Base-by-base conservation (phyloP, 2,113 vertebrate species). In the Dinomys branickii region DNA sequence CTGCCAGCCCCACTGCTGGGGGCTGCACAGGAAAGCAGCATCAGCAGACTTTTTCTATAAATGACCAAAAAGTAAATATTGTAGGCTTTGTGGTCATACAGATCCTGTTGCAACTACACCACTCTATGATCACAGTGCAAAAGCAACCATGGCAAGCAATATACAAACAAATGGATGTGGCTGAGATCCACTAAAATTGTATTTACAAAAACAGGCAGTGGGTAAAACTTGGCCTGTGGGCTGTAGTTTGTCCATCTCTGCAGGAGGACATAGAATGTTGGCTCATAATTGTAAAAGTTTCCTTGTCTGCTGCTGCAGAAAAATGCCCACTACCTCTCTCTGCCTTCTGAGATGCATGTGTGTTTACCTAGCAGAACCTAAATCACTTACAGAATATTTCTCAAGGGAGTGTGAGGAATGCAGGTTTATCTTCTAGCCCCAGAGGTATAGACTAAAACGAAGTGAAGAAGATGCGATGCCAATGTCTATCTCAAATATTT, bases 31-130 rank as follows among this genome's bases (percentile, higher is more conserved):
- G n/a, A 78, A 56, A 81, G 30, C 30, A 28, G 0, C 33, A 14
- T 75, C 12, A 67, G 84, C 78, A 86, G 22, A 54, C 11, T 82
- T 94, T 90, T 82, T 58, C 71, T 88, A 10, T 73, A 77, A 96
- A 59, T 24, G 16, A 13, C 30, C 44, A 44, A 24, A 44, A 9
- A 69, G n/a, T 89, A 91, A 82, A 90, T 94, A 92, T 69, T 35
- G 69, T 41, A 95, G 80, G 7, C 24, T 81, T 89, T 84, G 30
- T 93, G 30, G 10, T 78, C 69, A 20, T 69, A n/a, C 7, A n/a
- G 85, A 47, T 84, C 93, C 86, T 80, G 47, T 87, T 73, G 17
- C 73, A 83, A 75, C 33, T 63, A 44, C 22, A 88, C 22, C 10
- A 2, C 44, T 85, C 59, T 88, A 90, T 77, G 54, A 7, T 63